Evolutionary conservation across 2,888 invertebrate species (phyloP).

Genomic region (Trachelus troglodyta): DNA sequence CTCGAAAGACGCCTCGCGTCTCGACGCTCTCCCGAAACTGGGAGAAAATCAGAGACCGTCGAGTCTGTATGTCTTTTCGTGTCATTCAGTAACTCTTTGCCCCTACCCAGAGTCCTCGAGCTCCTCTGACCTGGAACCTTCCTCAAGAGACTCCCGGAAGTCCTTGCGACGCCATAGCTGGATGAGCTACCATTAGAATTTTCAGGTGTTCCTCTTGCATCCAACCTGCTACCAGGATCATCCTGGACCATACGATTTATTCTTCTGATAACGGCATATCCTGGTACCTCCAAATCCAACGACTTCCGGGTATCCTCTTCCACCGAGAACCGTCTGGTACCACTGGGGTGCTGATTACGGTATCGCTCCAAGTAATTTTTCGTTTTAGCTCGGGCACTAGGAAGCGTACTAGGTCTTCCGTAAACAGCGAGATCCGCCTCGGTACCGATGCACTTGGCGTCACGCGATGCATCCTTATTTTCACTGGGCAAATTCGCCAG

Average conservation of each 20-base stretch:
- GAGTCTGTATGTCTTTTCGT: slow-evolving; percentile 40
- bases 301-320: background rate
- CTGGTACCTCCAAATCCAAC: background rate
- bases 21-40: slow-evolving; percentile 38
- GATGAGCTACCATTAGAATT: background rate
- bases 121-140: slow-evolving; percentile 29
- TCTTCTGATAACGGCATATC: background rate
- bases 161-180: background rate
- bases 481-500: background rate
- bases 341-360: background rate
- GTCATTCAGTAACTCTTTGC: slow-evolving; percentile 29
- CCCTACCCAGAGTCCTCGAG: slow-evolving; percentile 24
- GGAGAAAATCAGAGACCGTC: slow-evolving; percentile 47
- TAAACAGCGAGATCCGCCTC: background rate
- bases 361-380: background rate
- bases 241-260: background rate
- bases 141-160: slow-evolving; percentile 35
- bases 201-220: slow-evolving; percentile 21
- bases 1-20: slow-evolving; percentile 37
- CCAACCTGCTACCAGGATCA: slow-evolving; percentile 20
- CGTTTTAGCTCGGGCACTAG: background rate
- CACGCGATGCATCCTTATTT: background rate
- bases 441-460: background rate
- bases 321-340: background rate
- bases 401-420: background rate